These are phyloP conservation scores for Tryphoninae sp. DNA, from an alignment of 2,888 invertebrate species.

Conservation along the genomic window DNA sequence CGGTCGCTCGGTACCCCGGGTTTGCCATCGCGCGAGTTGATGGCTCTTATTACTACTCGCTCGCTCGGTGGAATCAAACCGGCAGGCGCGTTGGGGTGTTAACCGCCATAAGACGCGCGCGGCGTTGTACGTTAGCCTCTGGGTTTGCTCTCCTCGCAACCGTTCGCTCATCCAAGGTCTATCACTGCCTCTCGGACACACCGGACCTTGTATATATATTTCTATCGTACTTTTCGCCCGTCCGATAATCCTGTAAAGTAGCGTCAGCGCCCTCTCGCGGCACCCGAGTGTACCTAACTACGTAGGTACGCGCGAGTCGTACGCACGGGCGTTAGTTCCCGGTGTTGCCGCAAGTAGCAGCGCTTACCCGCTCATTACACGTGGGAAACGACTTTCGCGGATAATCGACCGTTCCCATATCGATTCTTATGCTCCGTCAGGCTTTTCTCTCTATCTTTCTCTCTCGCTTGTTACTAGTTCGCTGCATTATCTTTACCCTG, in stretches of 20 bases:
- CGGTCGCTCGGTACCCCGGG: not conserved
- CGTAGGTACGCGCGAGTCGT: not conserved
- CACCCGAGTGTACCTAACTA: too few species aligned
- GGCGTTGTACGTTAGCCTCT: too few species aligned
- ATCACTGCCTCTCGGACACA: conserved; percentile 25
- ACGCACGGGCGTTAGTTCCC: conserved; percentile 33
- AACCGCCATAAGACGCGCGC: conserved; percentile 2
- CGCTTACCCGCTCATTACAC: conserved; percentile 64
- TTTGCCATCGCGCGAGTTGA: conserved; percentile 1
- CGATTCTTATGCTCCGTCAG: conserved; percentile 60
- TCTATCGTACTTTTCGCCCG: conserved; percentile 28
- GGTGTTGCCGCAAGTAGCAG: conserved; percentile 54
- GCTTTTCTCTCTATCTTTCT: conserved; percentile 6
- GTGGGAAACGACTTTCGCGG: conserved; percentile 70
- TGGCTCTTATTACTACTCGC: conserved; percentile 15
- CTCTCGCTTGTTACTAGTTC: not conserved
- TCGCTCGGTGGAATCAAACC: conserved; percentile 16
- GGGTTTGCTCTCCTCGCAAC: not conserved
- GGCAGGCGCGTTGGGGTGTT: conserved; percentile 26
- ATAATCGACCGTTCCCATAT: conserved; percentile 68
- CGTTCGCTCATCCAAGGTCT: conserved; percentile 3
- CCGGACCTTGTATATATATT: conserved; percentile 2
- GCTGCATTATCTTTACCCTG: not conserved
- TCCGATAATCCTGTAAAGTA: conserved; percentile 9
- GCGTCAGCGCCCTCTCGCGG: conserved; percentile 35